Base-by-base conservation (phyloP, 2,797 vertebrate species). In the Mormyrus hasselquistii region DNA sequence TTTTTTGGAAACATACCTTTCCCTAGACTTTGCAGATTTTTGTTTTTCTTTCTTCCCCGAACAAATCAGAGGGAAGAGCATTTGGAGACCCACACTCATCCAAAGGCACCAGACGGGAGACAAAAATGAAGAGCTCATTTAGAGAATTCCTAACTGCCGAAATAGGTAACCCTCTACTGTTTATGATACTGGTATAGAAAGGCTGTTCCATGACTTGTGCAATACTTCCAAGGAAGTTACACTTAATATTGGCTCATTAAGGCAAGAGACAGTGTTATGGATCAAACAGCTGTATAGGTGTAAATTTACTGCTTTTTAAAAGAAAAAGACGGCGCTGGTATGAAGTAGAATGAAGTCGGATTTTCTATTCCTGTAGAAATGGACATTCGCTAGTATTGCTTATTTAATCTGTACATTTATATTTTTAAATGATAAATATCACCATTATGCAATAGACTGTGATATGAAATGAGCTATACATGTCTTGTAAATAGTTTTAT, bases 401-500 rank as follows among this genome's bases (percentile, higher is more conserved):
- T 95, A 95, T 93, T 95, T 95, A 93, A 92, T 94, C 94, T 96
- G 96, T 96, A 96, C 95, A 96, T 96, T 96, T 96, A 96, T 96
- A 96, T 97, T 97, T 96, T 96, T 97, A 96, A 96, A 96, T 96
- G 96, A 96, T 96, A 94, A 96, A 93, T 94, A 96, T 96, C 96
- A 97, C 96, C 96, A 95, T 95, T 95, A 95, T 96, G 96, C 95
- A 96, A 95, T 94, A 96, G 95, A 97, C 97, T 97, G 96, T 96
- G 95, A 96, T 96, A 96, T 96, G 96, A 96, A 96, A 97, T 96
- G 94, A 96, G 90, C 95, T 96, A 95, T 96, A 96, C 95, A 96
- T 96, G 95, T 96, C 94, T 93, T 98, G 97, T 99, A 98, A 97
- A 98, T 98, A 99, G 96, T 96, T 98, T 98, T 97, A 95, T 96